Evolutionary conservation across 1,140 invertebrate genomes (phyloP).

Genomic region (Anadara kagoshimensis): DNA sequence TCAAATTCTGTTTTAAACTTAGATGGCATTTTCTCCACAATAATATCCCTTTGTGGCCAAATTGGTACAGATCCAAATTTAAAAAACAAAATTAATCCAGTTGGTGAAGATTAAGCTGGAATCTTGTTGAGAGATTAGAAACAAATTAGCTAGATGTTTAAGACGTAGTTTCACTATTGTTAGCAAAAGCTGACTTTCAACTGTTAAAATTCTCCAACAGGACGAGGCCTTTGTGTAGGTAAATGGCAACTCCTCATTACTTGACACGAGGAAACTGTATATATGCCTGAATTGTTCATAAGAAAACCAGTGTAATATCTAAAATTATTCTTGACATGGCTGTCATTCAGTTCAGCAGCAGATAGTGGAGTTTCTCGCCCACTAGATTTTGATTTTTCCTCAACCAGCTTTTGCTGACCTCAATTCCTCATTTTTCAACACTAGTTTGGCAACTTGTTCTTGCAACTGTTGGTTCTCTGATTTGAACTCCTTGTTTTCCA

Average conservation of each 20-base stretch:
- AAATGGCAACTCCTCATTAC: background rate
- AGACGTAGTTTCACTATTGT: background rate
- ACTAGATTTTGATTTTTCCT: background rate
- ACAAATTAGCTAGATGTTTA: constrained; percentile 3
- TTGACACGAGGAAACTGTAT: background rate
- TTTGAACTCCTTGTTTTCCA: constrained; percentile 12
- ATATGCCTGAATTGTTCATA: background rate
- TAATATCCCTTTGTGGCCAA: constrained; percentile 29
- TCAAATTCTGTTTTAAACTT: constrained; percentile 35
- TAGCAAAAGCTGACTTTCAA: background rate
- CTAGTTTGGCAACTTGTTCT: background rate
- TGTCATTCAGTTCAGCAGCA: background rate
- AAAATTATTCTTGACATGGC: constrained; percentile 5
- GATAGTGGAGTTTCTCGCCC: background rate
- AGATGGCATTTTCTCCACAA: constrained; percentile 35
- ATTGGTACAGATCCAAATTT: constrained; percentile 33
- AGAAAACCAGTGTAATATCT: background rate
- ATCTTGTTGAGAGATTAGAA: constrained; percentile 8
- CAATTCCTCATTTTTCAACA: background rate
- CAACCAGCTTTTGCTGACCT: background rate
- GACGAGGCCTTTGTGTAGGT: background rate
- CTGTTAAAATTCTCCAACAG: background rate
- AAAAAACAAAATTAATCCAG: constrained; percentile 37
- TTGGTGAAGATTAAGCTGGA: constrained; percentile 24
- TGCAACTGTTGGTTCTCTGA: too few species aligned